Conservation (phyloP, 1,140 invertebrate genomes). For the Aphaenogaster rudis region DNA sequence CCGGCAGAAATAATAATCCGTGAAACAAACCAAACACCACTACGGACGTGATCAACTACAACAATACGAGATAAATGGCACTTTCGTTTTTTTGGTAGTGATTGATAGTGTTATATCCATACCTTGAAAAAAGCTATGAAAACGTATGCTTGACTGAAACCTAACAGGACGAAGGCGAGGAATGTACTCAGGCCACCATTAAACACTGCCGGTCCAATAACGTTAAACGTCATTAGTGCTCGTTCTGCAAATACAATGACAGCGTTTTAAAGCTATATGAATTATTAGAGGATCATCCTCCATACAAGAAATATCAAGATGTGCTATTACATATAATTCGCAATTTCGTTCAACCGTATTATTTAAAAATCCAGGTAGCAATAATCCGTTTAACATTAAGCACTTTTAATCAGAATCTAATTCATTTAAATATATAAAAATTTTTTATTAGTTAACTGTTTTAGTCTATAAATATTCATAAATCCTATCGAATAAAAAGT, state of each 20-base stretch:
- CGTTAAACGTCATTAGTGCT: conserved; percentile 82
- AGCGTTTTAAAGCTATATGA: not conserved
- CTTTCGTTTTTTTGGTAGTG: not conserved
- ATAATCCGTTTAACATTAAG: not conserved
- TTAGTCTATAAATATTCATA: not conserved
- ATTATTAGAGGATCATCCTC: not conserved
- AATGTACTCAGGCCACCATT: conserved; percentile 88
- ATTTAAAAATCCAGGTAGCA: not conserved
- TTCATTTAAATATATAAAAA: not conserved
- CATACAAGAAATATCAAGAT: not conserved
- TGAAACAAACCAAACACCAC: conserved; percentile 89
- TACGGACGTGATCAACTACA: conserved; percentile 87
- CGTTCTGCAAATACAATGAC: conserved; percentile 79
- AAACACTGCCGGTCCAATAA: conserved; percentile 87
- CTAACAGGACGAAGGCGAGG: conserved; percentile 86
- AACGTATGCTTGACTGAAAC: conserved; percentile 86
- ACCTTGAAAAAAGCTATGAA: conserved; percentile 88
- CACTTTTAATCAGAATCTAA: conserved; percentile 1
- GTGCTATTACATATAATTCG: not conserved
- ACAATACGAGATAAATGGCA: conserved; percentile 27
- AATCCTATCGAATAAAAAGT: not conserved
- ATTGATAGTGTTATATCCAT: conserved; percentile 40
- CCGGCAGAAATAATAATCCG: conserved; percentile 88
- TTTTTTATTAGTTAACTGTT: not conserved
- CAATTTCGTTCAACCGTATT: not conserved